Evolutionary conservation across 1,140 invertebrate species (phyloP).

Genomic region (Drosophila orena): DNA sequence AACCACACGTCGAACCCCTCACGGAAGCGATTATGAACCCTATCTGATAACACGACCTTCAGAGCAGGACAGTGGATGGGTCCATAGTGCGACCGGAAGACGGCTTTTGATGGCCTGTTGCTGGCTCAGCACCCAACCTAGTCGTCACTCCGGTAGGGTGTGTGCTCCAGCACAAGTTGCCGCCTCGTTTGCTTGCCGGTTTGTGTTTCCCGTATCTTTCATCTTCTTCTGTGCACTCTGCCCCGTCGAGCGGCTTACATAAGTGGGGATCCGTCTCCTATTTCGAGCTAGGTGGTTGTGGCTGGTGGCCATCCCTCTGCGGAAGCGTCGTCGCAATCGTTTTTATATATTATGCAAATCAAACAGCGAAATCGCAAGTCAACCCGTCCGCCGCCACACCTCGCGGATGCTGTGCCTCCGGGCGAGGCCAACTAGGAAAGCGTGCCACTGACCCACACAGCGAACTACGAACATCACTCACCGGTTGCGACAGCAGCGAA

Average conservation of each 20-base stretch:
- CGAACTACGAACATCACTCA: constrained; percentile 23
- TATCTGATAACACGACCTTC: constrained; percentile 18
- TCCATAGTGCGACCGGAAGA: constrained; percentile 5
- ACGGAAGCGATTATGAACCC: constrained; percentile 18
- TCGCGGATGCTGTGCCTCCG: constrained; percentile 35
- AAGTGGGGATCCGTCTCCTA: constrained; percentile 45
- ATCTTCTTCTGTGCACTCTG: constrained; percentile 57
- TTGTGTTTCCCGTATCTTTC: constrained; percentile 44
- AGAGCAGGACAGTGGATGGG: neutral
- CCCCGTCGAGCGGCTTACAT: constrained; percentile 39
- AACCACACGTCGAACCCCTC: neutral
- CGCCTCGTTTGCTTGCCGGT: constrained; percentile 57
- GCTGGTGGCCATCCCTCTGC: constrained; percentile 40
- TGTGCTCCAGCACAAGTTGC: constrained; percentile 32
- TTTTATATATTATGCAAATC: constrained; percentile 75
- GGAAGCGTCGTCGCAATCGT: constrained; percentile 52
- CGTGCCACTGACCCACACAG: constrained; percentile 79
- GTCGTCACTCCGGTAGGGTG: constrained; percentile 28
- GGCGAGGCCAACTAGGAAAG: constrained; percentile 36
- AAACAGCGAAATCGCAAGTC: constrained; percentile 48
- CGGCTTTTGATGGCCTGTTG: constrained; percentile 48
- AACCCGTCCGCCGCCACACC: constrained; percentile 25
- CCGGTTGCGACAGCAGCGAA: constrained; percentile 65
- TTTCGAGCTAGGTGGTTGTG: constrained; percentile 2
- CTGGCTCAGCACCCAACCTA: constrained; percentile 56